A percentile compares a stretch with the other conserved stretches of the same genome.
Conservation (phyloP, 2,888 invertebrate genomes). For the Cryptops parisi region DNA sequence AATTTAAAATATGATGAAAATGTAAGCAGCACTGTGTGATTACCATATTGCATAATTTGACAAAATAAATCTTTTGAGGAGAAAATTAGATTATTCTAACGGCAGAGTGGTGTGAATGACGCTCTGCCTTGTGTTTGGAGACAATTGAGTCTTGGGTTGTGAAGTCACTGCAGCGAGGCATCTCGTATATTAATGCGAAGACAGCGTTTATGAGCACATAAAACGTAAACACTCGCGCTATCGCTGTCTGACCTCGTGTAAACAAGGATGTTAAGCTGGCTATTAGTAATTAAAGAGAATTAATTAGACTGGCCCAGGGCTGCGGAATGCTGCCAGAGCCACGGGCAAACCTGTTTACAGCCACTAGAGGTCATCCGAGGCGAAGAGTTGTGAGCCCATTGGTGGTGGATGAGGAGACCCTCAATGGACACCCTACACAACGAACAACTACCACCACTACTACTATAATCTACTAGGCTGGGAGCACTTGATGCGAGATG, state of each 20-base stretch:
- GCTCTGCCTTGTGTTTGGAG: no score
- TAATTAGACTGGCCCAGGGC: slow-evolving; percentile 14
- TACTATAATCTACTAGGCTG: no score
- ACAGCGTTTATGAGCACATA: slow-evolving; percentile 15
- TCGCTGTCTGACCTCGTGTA: slow-evolving; percentile 16
- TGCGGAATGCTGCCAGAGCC: slow-evolving; percentile 12
- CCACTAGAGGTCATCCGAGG: slow-evolving; percentile 12
- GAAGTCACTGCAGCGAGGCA: not conserved
- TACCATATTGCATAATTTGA: no score
- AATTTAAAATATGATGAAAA: no score
- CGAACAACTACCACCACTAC: not conserved
- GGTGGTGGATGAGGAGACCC: not conserved
- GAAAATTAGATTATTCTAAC: no score
- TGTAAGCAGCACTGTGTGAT: no score
- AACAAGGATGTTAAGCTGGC: slow-evolving; percentile 17
- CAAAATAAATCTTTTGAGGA: no score
- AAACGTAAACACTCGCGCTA: slow-evolving; percentile 15
- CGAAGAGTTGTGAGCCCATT: not conserved
- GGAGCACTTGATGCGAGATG: no score
- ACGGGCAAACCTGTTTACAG: slow-evolving; percentile 12
- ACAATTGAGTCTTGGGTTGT: no score
- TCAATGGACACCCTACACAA: not conserved
- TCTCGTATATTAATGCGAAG: slow-evolving; percentile 12
- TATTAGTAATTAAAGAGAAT: slow-evolving; percentile 16
- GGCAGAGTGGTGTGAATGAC: no score